These are phyloP conservation scores for Chloroclysta siterata DNA, from an alignment of 2,888 invertebrate species.

Conservation along the genomic window DNA sequence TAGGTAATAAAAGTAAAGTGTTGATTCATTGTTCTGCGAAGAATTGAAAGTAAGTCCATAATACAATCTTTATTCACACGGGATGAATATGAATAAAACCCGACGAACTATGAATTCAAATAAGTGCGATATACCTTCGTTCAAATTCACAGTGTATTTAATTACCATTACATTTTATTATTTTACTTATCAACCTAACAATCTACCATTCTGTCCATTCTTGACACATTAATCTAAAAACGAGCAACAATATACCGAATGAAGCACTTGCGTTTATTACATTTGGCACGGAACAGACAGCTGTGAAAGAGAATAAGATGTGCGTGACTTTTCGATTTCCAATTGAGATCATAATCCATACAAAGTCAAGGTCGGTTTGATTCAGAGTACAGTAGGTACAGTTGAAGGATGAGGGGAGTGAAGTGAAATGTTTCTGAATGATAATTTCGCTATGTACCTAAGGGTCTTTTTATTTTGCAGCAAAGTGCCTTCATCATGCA, in stretches of 20 bases:
- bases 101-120: constrained; percentile 28
- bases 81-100: constrained; percentile 27
- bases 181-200: constrained; percentile 42
- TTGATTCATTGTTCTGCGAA: constrained; percentile 13
- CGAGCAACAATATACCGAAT: constrained; percentile 43
- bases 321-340: constrained; percentile 68
- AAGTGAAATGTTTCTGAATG: constrained; percentile 24
- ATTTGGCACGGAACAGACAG: constrained; percentile 62
- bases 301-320: constrained; percentile 62
- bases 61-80: constrained; percentile 33
- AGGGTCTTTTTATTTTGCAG: background rate
- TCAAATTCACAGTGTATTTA: constrained; percentile 27
- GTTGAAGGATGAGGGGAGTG: constrained; percentile 33
- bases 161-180: constrained; percentile 33
- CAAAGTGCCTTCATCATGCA: too few species aligned
- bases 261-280: constrained; percentile 63
- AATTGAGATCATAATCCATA: constrained; percentile 57
- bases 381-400: constrained; percentile 39
- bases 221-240: constrained; percentile 68
- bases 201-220: constrained; percentile 36
- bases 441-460: constrained; percentile 11
- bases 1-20: constrained; percentile 11
- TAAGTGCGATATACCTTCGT: constrained; percentile 19
- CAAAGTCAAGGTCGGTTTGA: constrained; percentile 65
- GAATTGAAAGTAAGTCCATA: constrained; percentile 20